These are phyloP conservation scores for Drosophila sproati DNA, from an alignment of 1,140 invertebrate species.

Conservation along the genomic window DNA sequence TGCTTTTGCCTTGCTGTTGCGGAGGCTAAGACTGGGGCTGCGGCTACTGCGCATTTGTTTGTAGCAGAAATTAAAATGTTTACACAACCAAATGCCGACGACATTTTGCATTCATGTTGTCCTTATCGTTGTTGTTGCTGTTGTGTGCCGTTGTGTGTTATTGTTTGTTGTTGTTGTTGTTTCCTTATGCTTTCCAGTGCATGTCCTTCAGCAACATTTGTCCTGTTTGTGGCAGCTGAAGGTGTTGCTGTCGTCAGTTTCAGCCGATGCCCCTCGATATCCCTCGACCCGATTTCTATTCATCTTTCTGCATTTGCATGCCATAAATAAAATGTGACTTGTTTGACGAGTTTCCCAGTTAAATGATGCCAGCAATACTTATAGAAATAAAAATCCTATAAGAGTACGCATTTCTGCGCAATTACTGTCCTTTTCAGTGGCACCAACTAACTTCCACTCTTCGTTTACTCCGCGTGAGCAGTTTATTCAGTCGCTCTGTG, in stretches of 20 bases:
- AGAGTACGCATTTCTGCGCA: conserved; percentile 45
- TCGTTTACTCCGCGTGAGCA: conserved; percentile 47
- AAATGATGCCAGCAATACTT: conserved; percentile 26
- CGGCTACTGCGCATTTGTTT: conserved; percentile 73
- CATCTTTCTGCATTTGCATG: conserved; percentile 36
- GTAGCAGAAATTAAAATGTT: conserved; percentile 81
- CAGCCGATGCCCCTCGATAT: conserved; percentile 2
- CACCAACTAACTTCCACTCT: conserved; percentile 9
- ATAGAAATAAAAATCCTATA: conserved; percentile 20
- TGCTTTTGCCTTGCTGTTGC: not conserved
- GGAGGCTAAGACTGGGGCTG: conserved; percentile 55
- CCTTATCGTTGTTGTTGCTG: conserved; percentile 31
- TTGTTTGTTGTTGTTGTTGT: conserved; percentile 5
- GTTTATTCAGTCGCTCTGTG: conserved; percentile 63
- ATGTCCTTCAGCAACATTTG: conserved; percentile 55
- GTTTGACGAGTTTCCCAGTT: conserved; percentile 50
- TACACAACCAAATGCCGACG: conserved; percentile 77
- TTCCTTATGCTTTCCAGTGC: conserved; percentile 32
- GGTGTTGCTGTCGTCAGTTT: conserved; percentile 36
- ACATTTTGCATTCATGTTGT: conserved; percentile 72
- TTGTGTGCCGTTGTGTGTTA: conserved; percentile 24
- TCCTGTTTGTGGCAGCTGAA: conserved; percentile 31
- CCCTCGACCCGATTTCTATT: conserved; percentile 9
- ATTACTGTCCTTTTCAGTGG: conserved; percentile 51
- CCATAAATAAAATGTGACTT: conserved; percentile 61